phyloP scores from a whole-genome alignment of 2,797 vertebrate genomes.

The Orientallactaga sibirica region DNA sequence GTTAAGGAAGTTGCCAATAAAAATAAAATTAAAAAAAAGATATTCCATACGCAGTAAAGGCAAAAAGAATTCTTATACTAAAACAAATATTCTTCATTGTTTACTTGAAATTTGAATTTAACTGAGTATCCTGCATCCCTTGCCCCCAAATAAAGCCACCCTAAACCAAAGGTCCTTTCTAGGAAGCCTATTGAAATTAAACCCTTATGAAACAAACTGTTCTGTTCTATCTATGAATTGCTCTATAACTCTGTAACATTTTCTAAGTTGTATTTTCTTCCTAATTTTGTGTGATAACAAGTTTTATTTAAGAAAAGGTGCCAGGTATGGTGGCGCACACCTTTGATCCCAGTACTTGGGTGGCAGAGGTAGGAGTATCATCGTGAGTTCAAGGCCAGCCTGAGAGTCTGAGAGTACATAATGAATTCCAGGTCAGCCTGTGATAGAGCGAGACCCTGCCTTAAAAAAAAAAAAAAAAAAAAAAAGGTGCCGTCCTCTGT shows the following conservation, averaged over 20 bases:
- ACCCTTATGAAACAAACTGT: background rate
- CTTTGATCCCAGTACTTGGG: too few species aligned
- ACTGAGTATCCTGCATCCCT: background rate
- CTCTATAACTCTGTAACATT: conserved; percentile 12
- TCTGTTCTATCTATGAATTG: background rate
- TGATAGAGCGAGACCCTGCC: too few species aligned
- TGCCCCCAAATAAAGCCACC: background rate
- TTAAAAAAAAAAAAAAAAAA: too few species aligned
- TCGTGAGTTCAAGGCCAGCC: too few species aligned
- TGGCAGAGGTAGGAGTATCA: too few species aligned
- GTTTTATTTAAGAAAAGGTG: background rate
- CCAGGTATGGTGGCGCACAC: too few species aligned
- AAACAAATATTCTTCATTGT: background rate
- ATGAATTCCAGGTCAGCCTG: too few species aligned
- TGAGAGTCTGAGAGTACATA: too few species aligned
- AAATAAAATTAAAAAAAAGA: too few species aligned
- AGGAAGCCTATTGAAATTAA: conserved; percentile 36
- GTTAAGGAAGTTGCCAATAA: too few species aligned
- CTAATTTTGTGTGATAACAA: background rate
- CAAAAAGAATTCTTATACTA: background rate
- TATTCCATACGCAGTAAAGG: background rate
- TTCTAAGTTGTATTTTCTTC: conserved; percentile 30
- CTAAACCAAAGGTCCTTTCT: background rate
- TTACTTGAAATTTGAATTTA: conserved; percentile 44
- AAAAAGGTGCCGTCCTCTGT: too few species aligned